Percentiles rank a stretch among this genome's conserved stretches.
Evolutionary conservation across 2,113 vertebrate genomes (phyloP).

Genomic region (Salvelinus namaycush): DNA sequence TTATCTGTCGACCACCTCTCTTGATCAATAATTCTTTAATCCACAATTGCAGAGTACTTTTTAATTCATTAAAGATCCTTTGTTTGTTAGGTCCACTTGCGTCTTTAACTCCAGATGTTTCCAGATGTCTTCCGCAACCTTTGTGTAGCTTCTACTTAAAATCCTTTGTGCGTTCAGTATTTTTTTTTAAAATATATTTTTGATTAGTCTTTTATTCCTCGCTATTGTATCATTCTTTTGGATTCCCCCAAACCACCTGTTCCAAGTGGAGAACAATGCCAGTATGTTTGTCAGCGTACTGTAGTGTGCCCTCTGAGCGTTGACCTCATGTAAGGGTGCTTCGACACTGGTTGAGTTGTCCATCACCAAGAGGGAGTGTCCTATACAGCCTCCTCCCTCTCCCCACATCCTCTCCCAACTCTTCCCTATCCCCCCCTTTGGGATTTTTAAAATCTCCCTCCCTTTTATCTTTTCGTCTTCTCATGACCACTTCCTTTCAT

Average conservation of each 20-base stretch:
- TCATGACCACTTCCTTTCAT: conserved; percentile 64
- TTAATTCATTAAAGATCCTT: conserved; percentile 30
- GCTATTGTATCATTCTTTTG: neutral
- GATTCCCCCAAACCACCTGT: neutral
- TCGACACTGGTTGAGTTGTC: conserved; percentile 26
- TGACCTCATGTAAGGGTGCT: conserved; percentile 12
- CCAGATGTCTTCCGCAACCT: conserved; percentile 54
- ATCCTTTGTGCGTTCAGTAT: conserved; percentile 20
- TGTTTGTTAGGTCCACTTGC: conserved; percentile 32
- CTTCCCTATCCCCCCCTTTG: neutral
- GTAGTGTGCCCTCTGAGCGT: conserved; percentile 14
- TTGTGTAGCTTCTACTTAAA: neutral
- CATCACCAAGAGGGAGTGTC: conserved; percentile 62
- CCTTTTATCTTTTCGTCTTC: conserved; percentile 56
- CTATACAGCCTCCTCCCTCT: conserved; percentile 32
- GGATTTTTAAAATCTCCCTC: neutral
- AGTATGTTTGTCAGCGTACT: neutral
- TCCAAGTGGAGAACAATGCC: neutral
- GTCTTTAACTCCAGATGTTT: conserved; percentile 17
- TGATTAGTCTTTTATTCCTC: neutral
- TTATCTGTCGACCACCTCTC: neutral
- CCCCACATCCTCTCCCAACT: conserved; percentile 33
- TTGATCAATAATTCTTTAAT: conserved; percentile 23
- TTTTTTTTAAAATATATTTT: neutral
- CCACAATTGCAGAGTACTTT: conserved; percentile 30